phyloP scores from a whole-genome alignment of 30 jellyfish, hydroid and myxozoan species.

The Turritopsis dohrnii region DNA sequence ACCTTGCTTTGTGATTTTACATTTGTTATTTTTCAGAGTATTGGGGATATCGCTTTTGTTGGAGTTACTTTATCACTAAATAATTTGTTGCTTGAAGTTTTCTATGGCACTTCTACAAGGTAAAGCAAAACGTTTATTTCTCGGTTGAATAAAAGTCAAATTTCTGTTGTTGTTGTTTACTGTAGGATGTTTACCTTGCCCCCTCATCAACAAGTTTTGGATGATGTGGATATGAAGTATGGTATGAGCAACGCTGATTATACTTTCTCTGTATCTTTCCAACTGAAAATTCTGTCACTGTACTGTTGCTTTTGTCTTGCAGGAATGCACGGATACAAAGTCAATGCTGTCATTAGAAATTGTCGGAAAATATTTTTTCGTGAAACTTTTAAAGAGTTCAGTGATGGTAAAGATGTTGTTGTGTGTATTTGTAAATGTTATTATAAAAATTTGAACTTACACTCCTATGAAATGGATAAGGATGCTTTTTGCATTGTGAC shows the following conservation, averaged over 20 bases:
- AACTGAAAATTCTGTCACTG: not conserved
- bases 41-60: slow-evolving; percentile 14
- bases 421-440: not conserved
- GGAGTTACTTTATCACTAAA: not conserved
- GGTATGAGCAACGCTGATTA: not conserved
- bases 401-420: not conserved
- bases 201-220: slow-evolving; percentile 9
- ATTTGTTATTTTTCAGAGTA: not conserved
- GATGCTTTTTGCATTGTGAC: too few species aligned
- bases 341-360: not conserved
- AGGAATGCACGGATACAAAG: slow-evolving; percentile 27
- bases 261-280: not conserved
- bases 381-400: not conserved
- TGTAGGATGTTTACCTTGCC: not conserved
- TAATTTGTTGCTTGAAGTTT: not conserved
- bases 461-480: too few species aligned
- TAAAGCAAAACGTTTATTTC: too few species aligned
- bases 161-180: not conserved
- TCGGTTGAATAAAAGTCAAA: too few species aligned
- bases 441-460: not conserved
- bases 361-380: slow-evolving; percentile 6
- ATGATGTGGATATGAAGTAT: slow-evolving; percentile 1
- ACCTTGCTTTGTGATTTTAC: not conserved
- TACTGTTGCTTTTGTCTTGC: not conserved
- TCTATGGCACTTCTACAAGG: slow-evolving; percentile 1